Evolutionary conservation across 2,888 invertebrate species (phyloP).

Genomic region (Caenorhabditis drosophilae): DNA sequence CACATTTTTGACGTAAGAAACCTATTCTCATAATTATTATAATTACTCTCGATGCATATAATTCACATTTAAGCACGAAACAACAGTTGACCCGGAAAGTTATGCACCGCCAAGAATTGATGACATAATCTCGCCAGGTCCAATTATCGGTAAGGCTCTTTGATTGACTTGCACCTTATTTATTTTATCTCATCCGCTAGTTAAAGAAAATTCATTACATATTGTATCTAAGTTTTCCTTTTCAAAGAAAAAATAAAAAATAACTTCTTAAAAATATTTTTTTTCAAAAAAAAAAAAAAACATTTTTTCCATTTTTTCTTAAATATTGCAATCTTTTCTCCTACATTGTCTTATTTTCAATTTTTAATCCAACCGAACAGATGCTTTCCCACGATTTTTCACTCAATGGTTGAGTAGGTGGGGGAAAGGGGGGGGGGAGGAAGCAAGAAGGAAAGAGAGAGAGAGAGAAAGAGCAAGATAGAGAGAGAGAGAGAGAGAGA

Average conservation of each 20-base stretch:
- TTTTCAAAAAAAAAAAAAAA: too few relatives aligned
- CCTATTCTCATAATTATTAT: neutral
- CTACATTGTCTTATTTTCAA: too few relatives aligned
- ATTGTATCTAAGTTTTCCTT: too few relatives aligned
- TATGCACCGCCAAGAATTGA: conserved; percentile 41
- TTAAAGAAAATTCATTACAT: too few relatives aligned
- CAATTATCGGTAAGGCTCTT: conserved; percentile 45
- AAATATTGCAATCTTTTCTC: too few relatives aligned
- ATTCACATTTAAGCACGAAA: conserved; percentile 46
- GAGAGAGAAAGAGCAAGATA: too few relatives aligned
- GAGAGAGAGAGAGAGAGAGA: too few relatives aligned
- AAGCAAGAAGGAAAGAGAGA: too few relatives aligned
- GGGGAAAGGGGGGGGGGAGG: too few relatives aligned
- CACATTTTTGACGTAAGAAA: conserved; percentile 54
- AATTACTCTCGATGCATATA: neutral
- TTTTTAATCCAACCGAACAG: conserved; percentile 9
- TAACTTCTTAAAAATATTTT: too few relatives aligned
- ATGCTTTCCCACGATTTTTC: conserved; percentile 5
- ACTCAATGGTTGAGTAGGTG: neutral
- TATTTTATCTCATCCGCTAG: neutral
- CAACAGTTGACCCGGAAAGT: conserved; percentile 41
- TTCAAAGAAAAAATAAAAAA: too few relatives aligned
- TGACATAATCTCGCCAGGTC: conserved; percentile 49
- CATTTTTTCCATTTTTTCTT: too few relatives aligned
- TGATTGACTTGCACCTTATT: conserved; percentile 1